A percentile compares a stretch with the other conserved stretches of the same genome.
Conservation (phyloP, 2,797 vertebrate genomes). For the Tragelaphus oryx region DNA sequence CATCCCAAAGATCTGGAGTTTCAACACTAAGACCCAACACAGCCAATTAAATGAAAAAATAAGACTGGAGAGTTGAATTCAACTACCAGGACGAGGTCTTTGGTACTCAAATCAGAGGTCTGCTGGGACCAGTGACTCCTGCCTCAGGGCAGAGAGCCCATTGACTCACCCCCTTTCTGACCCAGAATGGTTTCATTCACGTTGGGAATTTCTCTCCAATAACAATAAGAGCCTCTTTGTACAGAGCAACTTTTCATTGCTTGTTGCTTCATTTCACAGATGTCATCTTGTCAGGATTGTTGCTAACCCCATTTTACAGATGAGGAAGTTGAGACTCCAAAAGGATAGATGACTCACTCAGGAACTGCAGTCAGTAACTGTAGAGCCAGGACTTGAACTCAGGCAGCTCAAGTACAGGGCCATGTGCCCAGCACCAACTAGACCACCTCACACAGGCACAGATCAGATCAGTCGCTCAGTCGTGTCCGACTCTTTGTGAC, state of each 20-base stretch:
- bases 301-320: neutral
- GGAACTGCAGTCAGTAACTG: neutral
- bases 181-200: neutral
- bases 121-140: neutral
- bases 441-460: rapidly evolving
- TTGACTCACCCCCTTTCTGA: no score
- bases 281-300: neutral
- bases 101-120: neutral
- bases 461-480: no score
- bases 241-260: neutral
- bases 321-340: neutral
- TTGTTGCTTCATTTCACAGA: neutral
- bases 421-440: no score
- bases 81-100: neutral
- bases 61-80: neutral
- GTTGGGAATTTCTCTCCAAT: neutral
- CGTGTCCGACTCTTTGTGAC: no score
- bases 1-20: neutral
- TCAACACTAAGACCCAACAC: neutral
- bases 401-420: neutral
- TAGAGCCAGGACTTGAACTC: neutral
- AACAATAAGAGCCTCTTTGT: neutral
- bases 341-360: neutral
- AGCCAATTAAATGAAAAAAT: neutral
- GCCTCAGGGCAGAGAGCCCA: neutral